Base-by-base conservation (phyloP, 92 coral and sea anemone species). In the Siderastrea radians region DNA sequence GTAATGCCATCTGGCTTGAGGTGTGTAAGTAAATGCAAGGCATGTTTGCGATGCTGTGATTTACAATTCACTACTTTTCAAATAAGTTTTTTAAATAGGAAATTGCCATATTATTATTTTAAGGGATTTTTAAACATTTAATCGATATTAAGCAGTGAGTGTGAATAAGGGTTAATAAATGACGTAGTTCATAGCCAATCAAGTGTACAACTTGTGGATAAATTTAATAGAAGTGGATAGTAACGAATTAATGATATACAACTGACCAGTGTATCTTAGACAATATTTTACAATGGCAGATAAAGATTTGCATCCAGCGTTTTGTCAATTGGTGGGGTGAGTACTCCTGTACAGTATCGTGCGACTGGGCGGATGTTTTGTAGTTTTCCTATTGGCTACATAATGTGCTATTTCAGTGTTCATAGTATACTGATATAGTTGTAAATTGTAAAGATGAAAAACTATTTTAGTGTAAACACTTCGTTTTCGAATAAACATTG, bases 401-500 rank as follows among this genome's bases (percentile, higher is more conserved):
- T 10, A 43, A 46, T 80, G 62, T 80, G 44, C 54, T 66, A 80
- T 26, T 19, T 5, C 47, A 50, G 50, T 50, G 63, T 38, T 77
- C 3, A 11, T 13, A 59, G 12, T 7, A 3, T 58, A 19, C 66
- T 26, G n/a, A n/a, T n/a, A n/a, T n/a, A n/a, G n/a, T n/a, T n/a
- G n/a, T n/a, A n/a, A n/a, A n/a, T n/a, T n/a, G 86, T 81, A 81
- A 81, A 55, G 43, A 53, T 38, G 9, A 50, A 81, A 3, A 52
- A 65, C 74, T 68, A 68, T 68, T 69, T 81, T 70, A 68, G 51
- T 46, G 65, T 15, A 4, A 43, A 72, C 62, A 52, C 38, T 54
- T 69, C 12, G n/a, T 68, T 53, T 69, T 61, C 70, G 44, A 47
- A 81, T 81, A 43, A 55, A 81, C 68, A 70, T 69, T 81, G 86